Conservation (phyloP, 2,888 invertebrate species). For the Trilocha varians region DNA sequence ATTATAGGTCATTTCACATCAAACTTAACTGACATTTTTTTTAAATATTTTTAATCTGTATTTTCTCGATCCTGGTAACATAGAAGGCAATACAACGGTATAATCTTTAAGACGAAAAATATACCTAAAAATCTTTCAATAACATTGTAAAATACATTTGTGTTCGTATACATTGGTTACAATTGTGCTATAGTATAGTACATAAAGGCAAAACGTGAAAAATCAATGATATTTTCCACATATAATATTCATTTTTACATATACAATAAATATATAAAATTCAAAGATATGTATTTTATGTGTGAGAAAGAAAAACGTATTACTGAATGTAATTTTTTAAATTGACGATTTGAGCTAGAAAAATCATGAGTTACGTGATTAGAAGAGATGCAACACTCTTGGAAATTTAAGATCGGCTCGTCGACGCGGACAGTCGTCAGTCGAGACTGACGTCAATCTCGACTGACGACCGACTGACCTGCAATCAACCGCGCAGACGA, state of each 20-base stretch:
- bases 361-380: conserved; percentile 32
- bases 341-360: conserved; percentile 56
- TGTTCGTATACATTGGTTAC: conserved; percentile 72
- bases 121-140: conserved; percentile 63
- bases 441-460: conserved; percentile 3
- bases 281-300: conserved; percentile 64
- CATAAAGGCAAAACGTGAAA: conserved; percentile 67
- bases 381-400: conserved; percentile 41
- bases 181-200: conserved; percentile 69
- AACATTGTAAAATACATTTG: conserved; percentile 71
- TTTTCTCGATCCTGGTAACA: conserved; percentile 48
- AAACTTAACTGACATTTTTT: too few relatives aligned
- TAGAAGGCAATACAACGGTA: conserved; percentile 62
- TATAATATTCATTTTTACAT: conserved; percentile 29
- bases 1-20: too few relatives aligned
- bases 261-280: conserved; percentile 54
- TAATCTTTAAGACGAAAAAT: conserved; percentile 50
- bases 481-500: conserved; percentile 14
- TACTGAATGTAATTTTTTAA: conserved; percentile 39
- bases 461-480: conserved; percentile 7
- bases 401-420: conserved; percentile 21
- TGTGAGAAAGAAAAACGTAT: conserved; percentile 4
- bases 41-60: conserved; percentile 23
- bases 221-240: conserved; percentile 48
- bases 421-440: conserved; percentile 5